phyloP scores from a whole-genome alignment of 2,888 invertebrate genomes.

The Acanthococcus lagerstroemiae region DNA sequence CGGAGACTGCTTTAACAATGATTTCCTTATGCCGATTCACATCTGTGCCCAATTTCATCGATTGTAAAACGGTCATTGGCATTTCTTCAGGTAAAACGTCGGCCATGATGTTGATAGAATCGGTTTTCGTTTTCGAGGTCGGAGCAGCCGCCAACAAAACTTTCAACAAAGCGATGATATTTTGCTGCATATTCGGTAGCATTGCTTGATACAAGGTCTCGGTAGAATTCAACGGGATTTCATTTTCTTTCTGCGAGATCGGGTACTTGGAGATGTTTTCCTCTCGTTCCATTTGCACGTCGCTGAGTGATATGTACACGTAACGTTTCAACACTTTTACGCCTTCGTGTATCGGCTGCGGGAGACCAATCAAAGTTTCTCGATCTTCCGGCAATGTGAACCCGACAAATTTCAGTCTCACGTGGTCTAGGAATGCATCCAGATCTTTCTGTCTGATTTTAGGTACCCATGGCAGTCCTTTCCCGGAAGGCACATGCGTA shows the following conservation, averaged over 20 bases:
- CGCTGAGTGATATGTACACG: slow-evolving; percentile 85
- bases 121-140: slow-evolving; percentile 96
- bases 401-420: slow-evolving; percentile 90
- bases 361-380: slow-evolving; percentile 84
- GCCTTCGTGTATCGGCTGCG: slow-evolving; percentile 94
- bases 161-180: slow-evolving; percentile 94
- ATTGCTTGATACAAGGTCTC: slow-evolving; percentile 90
- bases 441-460: slow-evolving; percentile 92
- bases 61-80: slow-evolving; percentile 92
- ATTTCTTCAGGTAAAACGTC: slow-evolving; percentile 96
- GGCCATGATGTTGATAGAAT: slow-evolving; percentile 95
- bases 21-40: slow-evolving; percentile 98
- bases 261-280: slow-evolving; percentile 86
- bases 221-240: slow-evolving; percentile 67
- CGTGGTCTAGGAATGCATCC: slow-evolving; percentile 81
- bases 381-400: slow-evolving; percentile 75
- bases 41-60: slow-evolving; percentile 91
- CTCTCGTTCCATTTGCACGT: slow-evolving; percentile 82
- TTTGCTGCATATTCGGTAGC: slow-evolving; percentile 90
- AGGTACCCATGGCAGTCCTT: slow-evolving; percentile 85
- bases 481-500: background rate
- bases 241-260: slow-evolving; percentile 69
- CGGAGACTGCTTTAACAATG: slow-evolving; percentile 90
- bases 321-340: slow-evolving; percentile 83
- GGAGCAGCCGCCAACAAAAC: slow-evolving; percentile 95